Conservation (phyloP, 2,888 invertebrate genomes). For the Drosophila putrida region DNA sequence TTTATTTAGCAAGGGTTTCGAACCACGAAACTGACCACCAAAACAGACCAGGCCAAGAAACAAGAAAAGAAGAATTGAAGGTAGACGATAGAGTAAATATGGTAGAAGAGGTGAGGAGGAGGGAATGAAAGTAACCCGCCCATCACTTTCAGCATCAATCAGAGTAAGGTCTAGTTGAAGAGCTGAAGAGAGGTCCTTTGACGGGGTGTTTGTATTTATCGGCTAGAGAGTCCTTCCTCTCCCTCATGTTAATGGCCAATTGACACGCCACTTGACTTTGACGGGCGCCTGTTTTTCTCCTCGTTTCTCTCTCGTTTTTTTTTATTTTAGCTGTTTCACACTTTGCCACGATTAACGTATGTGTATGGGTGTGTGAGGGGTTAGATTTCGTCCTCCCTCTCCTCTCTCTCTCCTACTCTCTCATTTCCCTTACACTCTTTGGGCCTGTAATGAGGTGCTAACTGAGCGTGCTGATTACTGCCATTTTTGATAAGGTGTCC, state of each 20-base stretch:
- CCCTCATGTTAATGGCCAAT: conserved; percentile 77
- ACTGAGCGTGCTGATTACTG: conserved; percentile 81
- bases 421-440: neutral
- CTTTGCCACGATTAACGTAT: conserved; percentile 40
- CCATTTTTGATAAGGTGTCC: conserved; percentile 79
- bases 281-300: conserved; percentile 29
- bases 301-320: neutral
- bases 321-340: conserved; percentile 29
- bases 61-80: neutral
- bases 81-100: neutral
- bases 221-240: conserved; percentile 32
- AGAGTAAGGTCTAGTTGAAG: conserved; percentile 30
- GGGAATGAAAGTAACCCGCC: neutral
- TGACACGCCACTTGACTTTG: conserved; percentile 81
- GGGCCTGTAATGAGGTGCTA: conserved; percentile 70
- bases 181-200: conserved; percentile 27
- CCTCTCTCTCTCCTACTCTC: conserved; percentile 12
- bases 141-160: conserved; percentile 58
- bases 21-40: conserved; percentile 12
- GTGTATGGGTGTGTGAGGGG: conserved; percentile 12
- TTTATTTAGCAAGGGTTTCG: conserved; percentile 27
- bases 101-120: too few species aligned
- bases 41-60: neutral
- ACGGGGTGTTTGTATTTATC: conserved; percentile 67
- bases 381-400: neutral